Evolutionary conservation across 2,113 vertebrate species (phyloP).

Genomic region (Saccopteryx bilineata): DNA sequence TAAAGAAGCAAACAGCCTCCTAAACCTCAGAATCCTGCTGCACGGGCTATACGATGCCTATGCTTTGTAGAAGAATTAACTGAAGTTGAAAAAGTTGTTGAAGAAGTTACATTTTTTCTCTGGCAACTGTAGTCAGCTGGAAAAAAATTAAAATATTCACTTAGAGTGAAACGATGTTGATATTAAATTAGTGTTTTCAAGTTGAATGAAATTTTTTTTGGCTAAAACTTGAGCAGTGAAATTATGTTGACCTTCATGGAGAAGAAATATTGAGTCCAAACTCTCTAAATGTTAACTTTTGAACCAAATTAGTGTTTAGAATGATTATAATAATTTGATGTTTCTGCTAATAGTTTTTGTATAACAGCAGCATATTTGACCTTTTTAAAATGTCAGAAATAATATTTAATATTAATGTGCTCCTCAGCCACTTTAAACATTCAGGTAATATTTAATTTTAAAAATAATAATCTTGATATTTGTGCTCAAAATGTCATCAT

Average conservation of each 20-base stretch:
- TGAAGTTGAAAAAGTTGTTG: slow-evolving; percentile 46
- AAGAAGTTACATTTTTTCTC: not conserved
- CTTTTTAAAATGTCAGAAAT: slow-evolving; percentile 91
- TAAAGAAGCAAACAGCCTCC: not conserved
- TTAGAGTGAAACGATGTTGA: slow-evolving; percentile 54
- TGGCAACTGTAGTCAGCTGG: not conserved
- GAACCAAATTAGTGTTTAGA: slow-evolving; percentile 86
- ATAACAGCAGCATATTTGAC: slow-evolving; percentile 87
- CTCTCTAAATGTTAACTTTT: slow-evolving; percentile 82
- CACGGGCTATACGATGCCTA: slow-evolving; percentile 36
- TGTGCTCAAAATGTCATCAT: slow-evolving; percentile 91
- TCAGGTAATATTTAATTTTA: slow-evolving; percentile 90
- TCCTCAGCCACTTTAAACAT: slow-evolving; percentile 89
- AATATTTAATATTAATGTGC: slow-evolving; percentile 91
- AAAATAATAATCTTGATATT: slow-evolving; percentile 91
- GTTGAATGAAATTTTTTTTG: slow-evolving; percentile 68
- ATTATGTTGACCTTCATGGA: slow-evolving; percentile 82
- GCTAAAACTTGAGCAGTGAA: slow-evolving; percentile 76
- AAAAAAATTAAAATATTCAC: slow-evolving; percentile 71
- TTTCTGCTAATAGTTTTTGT: slow-evolving; percentile 85
- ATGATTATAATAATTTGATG: slow-evolving; percentile 87
- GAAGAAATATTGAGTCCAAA: slow-evolving; percentile 82
- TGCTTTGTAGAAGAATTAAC: slow-evolving; percentile 50
- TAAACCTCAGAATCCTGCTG: not conserved
- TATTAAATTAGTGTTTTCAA: slow-evolving; percentile 72